phyloP scores from a whole-genome alignment of 2,888 invertebrate genomes.

The Chelonus formosanus region DNA sequence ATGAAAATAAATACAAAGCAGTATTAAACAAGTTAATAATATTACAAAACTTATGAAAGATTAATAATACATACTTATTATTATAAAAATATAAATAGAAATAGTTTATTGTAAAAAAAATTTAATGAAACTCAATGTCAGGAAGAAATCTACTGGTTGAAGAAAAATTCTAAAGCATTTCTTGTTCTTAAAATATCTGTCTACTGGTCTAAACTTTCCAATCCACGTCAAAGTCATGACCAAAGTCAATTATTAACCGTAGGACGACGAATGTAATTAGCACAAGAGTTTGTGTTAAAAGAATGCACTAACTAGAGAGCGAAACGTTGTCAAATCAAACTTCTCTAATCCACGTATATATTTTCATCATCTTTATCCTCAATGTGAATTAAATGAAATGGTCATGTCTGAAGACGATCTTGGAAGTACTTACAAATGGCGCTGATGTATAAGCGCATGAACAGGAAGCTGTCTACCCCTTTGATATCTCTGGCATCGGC shows the following conservation, averaged over 20 bases:
- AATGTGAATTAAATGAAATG: conserved; percentile 2
- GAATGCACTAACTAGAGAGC: conserved; percentile 2
- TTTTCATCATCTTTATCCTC: not conserved
- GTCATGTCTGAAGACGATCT: not conserved
- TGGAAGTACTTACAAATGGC: conserved; percentile 51
- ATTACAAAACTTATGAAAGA: too few species aligned
- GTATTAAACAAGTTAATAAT: too few species aligned
- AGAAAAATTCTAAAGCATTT: too few species aligned
- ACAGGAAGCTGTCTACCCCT: conserved; percentile 63
- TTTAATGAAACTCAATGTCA: too few species aligned
- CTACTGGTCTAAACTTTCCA: too few species aligned
- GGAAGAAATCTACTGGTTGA: too few species aligned
- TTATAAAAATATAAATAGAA: too few species aligned
- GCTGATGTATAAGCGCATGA: conserved; percentile 61
- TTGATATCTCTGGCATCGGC: conserved; percentile 63
- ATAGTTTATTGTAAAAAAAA: too few species aligned
- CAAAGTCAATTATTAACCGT: not conserved
- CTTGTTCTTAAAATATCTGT: too few species aligned
- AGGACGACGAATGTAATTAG: conserved; percentile 1
- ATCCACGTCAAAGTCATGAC: too few species aligned
- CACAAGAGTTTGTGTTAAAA: conserved; percentile 2
- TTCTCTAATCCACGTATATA: not conserved
- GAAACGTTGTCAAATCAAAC: conserved; percentile 2
- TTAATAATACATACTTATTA: too few species aligned
- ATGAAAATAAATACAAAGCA: too few species aligned